Conservation (phyloP, 2,113 vertebrate species). For the Haemorhous mexicanus region DNA sequence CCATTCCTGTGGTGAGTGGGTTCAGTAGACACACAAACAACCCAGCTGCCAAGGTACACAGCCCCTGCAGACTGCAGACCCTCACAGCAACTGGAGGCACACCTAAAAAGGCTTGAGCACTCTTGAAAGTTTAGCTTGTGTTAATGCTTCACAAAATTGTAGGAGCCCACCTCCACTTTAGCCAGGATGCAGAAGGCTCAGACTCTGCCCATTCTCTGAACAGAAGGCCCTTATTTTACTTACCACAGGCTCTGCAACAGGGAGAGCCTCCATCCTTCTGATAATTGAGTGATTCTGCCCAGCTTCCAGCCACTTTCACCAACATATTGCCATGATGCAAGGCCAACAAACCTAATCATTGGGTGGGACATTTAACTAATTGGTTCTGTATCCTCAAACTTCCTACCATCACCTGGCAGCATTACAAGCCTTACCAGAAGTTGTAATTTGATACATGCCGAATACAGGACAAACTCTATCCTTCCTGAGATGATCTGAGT, state of each 20-base stretch:
- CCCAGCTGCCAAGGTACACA: not conserved
- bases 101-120: not conserved
- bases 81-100: not conserved
- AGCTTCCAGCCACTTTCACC: not conserved
- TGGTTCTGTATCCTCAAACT: not conserved
- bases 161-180: not conserved
- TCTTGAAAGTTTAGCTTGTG: not conserved
- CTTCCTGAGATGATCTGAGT: not conserved
- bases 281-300: not conserved
- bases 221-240: not conserved
- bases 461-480: not conserved
- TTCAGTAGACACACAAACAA: not conserved
- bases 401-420: not conserved
- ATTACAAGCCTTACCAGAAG: not conserved
- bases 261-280: not conserved
- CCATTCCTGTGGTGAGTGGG: not conserved
- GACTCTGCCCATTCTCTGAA: not conserved
- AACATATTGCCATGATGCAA: not conserved
- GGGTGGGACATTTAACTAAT: not conserved
- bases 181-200: not conserved
- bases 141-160: not conserved
- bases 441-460: not conserved
- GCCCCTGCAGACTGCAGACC: not conserved
- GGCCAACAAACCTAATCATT: not conserved
- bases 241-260: not conserved